phyloP scores from a whole-genome alignment of 2,888 invertebrate species.

The Alentia gelatinosa region DNA sequence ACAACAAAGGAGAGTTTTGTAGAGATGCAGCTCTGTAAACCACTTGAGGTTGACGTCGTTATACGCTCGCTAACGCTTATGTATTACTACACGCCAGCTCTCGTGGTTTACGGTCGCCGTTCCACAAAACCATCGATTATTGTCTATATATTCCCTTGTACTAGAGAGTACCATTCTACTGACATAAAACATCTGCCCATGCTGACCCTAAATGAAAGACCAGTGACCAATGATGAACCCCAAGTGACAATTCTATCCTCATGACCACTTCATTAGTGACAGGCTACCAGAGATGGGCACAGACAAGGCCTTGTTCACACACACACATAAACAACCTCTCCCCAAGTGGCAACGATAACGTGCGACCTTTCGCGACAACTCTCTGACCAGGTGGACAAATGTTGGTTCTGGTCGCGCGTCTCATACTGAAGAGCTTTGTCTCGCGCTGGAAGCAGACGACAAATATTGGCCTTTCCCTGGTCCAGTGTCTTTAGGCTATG shows the following conservation, averaged over 20 bases:
- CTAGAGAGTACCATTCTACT: too few relatives aligned
- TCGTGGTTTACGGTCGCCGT: too few relatives aligned
- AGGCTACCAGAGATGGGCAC: not conserved
- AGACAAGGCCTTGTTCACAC: not conserved
- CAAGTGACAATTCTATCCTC: not conserved
- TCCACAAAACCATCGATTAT: too few relatives aligned
- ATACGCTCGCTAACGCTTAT: too few relatives aligned
- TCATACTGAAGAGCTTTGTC: not conserved
- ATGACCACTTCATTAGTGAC: not conserved
- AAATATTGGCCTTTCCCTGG: not conserved
- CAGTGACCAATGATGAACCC: not conserved
- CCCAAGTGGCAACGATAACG: too few relatives aligned
- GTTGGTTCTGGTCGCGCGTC: not conserved
- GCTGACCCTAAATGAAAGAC: not conserved
- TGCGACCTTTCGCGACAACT: too few relatives aligned
- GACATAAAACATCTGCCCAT: not conserved
- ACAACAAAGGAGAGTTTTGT: too few relatives aligned
- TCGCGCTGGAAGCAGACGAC: not conserved
- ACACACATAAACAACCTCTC: not conserved
- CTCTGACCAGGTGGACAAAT: conserved; percentile 18
- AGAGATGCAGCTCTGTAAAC: too few relatives aligned
- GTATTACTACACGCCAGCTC: too few relatives aligned
- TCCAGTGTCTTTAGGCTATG: not conserved
- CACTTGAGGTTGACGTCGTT: too few relatives aligned
- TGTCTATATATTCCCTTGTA: too few relatives aligned